phyloP scores from a whole-genome alignment of 2,797 vertebrate genomes.

The Poeciliopsis paucimaculata region DNA sequence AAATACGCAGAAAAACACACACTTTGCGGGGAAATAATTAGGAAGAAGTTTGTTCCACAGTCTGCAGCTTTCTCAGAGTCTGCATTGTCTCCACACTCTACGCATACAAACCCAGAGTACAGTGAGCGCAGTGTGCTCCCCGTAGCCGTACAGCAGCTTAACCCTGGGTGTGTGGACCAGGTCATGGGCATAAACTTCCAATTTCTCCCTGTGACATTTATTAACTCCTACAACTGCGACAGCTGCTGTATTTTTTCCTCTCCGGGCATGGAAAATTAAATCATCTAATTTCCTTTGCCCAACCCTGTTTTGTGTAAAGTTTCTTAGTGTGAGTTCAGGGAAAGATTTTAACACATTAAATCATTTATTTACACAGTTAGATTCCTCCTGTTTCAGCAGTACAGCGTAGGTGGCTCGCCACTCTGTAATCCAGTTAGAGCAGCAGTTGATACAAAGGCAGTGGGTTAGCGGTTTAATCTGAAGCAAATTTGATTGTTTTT shows the following conservation, averaged over 20 bases:
- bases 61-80: constrained; percentile 12
- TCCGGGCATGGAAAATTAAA: constrained; percentile 76
- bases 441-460: constrained; percentile 62
- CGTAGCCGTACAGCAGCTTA: constrained; percentile 37
- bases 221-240: constrained; percentile 74
- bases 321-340: constrained; percentile 72
- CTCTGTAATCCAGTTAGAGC: constrained; percentile 75
- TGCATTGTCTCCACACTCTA: constrained; percentile 9
- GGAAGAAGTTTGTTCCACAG: constrained; percentile 4
- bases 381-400: constrained; percentile 67
- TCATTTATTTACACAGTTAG: constrained; percentile 80
- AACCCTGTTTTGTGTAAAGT: constrained; percentile 51
- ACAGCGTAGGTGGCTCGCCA: constrained; percentile 57
- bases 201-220: constrained; percentile 78
- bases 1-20: neutral
- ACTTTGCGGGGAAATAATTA: neutral
- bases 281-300: constrained; percentile 76
- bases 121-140: constrained; percentile 59
- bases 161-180: constrained; percentile 64
- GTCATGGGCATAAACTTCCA: constrained; percentile 72
- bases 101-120: constrained; percentile 39
- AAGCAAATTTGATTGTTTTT: constrained; percentile 64
- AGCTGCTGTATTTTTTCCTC: constrained; percentile 61
- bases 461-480: constrained; percentile 71
- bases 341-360: constrained; percentile 75